Conservation (phyloP, 2,113 vertebrate genomes). For the Loxodonta africana region DNA sequence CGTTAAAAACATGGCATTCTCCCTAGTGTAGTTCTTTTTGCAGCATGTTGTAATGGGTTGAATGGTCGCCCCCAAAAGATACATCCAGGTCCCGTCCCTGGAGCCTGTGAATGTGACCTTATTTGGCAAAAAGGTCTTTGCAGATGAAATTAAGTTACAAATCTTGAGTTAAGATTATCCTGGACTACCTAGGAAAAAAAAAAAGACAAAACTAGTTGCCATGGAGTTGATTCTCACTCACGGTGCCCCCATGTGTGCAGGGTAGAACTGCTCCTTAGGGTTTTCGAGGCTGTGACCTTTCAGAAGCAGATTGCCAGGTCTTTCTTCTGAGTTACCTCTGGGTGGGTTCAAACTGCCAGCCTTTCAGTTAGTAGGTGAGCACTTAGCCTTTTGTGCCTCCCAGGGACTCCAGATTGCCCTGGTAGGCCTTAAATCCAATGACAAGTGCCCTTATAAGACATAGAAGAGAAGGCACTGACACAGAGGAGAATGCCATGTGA, state of each 20-base stretch:
- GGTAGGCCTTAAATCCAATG: not conserved
- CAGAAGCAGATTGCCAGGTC: not conserved
- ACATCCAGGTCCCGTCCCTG: not conserved
- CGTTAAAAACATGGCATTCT: not conserved
- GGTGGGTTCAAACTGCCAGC: not conserved
- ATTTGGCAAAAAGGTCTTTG: not conserved
- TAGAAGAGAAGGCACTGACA: not conserved
- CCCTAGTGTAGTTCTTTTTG: not conserved
- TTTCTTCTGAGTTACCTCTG: not conserved
- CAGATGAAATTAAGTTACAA: not conserved
- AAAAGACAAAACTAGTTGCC: not conserved
- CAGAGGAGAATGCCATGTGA: not conserved
- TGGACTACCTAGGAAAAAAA: not conserved
- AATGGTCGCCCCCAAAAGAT: not conserved
- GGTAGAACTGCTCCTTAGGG: not conserved
- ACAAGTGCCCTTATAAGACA: not conserved
- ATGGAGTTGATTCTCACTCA: not conserved
- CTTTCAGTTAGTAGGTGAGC: not conserved
- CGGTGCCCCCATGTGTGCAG: not conserved
- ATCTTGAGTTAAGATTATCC: not conserved
- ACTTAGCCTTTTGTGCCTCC: not conserved
- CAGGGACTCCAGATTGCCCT: not conserved
- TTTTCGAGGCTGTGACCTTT: too few species aligned
- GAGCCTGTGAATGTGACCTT: not conserved
- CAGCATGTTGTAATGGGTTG: not conserved